These are phyloP conservation scores for Chrysodeixis includens DNA, from an alignment of 2,888 invertebrate genomes.

Conservation along the genomic window DNA sequence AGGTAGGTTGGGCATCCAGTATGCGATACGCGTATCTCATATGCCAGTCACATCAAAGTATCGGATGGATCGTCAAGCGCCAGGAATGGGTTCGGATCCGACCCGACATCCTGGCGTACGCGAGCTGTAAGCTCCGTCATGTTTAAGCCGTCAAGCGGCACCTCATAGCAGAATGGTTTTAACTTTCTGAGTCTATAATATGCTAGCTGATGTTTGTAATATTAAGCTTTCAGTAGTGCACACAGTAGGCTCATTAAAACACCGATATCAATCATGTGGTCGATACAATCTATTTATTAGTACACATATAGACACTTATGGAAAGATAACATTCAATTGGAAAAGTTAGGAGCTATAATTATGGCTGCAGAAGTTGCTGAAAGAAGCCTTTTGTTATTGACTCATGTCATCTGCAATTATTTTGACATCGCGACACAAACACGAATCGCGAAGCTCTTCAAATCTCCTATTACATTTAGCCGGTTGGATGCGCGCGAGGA, in stretches of 20 bases:
- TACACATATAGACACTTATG: no score
- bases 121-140: constrained; percentile 51
- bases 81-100: constrained; percentile 67
- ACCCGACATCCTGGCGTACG: constrained; percentile 63
- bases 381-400: no score
- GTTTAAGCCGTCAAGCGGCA: constrained; percentile 28
- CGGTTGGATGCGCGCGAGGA: constrained; percentile 5
- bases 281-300: neutral
- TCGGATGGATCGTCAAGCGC: constrained; percentile 69
- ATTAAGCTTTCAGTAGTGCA: neutral
- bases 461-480: neutral
- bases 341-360: no score
- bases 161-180: neutral
- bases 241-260: neutral
- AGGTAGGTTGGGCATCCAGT: neutral
- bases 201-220: neutral
- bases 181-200: neutral
- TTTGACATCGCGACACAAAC: neutral
- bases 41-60: constrained; percentile 68
- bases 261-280: neutral
- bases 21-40: constrained; percentile 38
- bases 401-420: neutral
- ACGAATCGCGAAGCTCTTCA: neutral
- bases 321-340: no score
- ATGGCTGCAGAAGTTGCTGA: no score